Evolutionary conservation across 1,140 invertebrate species (phyloP).

Genomic region (Apis dorsata): DNA sequence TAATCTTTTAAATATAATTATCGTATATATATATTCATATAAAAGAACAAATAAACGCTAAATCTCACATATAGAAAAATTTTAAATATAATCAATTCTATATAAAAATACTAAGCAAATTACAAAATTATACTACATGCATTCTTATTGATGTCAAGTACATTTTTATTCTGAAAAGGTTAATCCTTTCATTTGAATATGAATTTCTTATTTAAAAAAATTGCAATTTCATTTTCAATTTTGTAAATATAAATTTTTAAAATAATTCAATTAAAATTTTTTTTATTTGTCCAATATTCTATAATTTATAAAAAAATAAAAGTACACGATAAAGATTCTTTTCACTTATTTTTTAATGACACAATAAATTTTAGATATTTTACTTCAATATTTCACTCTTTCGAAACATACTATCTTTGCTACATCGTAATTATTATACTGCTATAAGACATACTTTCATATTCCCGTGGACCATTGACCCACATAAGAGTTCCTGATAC

Average conservation of each 20-base stretch:
- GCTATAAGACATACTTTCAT: slow-evolving; percentile 39
- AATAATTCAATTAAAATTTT: background rate
- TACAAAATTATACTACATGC: background rate
- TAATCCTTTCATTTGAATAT: slow-evolving; percentile 6
- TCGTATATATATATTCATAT: no score
- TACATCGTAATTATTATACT: slow-evolving; percentile 23
- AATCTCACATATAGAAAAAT: no score
- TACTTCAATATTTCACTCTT: background rate
- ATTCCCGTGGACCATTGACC: slow-evolving; percentile 38
- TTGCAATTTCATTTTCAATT: background rate
- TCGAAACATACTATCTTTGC: slow-evolving; percentile 21
- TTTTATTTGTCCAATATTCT: background rate
- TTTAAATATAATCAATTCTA: background rate
- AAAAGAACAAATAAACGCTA: background rate
- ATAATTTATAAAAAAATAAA: background rate
- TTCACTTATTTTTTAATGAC: background rate
- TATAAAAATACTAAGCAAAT: background rate
- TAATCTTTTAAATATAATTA: no score
- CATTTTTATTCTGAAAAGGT: slow-evolving; percentile 1
- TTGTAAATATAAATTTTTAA: background rate
- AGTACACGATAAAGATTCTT: background rate
- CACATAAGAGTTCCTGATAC: slow-evolving; percentile 39
- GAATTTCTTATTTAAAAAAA: background rate
- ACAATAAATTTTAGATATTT: background rate
- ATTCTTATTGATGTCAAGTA: slow-evolving; percentile 5